Base-by-base conservation (phyloP, 2,113 vertebrate species). In the Struthidea cinerea region DNA sequence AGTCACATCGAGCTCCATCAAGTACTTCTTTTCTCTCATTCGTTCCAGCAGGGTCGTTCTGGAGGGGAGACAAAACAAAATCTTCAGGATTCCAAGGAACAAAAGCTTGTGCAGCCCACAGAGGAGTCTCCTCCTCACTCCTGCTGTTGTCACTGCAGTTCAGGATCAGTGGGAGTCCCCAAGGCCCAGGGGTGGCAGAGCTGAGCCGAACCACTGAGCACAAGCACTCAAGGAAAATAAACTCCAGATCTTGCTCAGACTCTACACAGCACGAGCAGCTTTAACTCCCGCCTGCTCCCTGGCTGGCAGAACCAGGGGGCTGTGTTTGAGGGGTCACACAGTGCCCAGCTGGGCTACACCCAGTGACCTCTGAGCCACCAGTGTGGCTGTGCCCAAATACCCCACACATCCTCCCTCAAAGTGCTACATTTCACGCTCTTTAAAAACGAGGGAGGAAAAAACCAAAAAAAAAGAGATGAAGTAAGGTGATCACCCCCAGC, bases 1-100 rank as follows among this genome's bases (percentile, higher is more conserved):
- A 30, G 96, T 64, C 26, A 9, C 11, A 15, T 99, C 98, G 4
- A 98, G 49, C 4, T 97, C 75, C 82, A 98, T 89, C 89, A 99
- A 52, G 85, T 98, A 89, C 23, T 77, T 91, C 76, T 98, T 90
- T 3, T 13, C 67, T 33, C 95, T 95, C 95, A 99, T 97, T 37
- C 94, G 4, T 4, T 96, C 87, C 47, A 99, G 41, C 10, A 99
- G 23, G 6, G 47, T 21, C 10, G 0, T n/a, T 20, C 98, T 98
- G 70, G 50, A 93, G 9, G 33, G 8, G 46, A 80, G n/a, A 37
- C 20, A 92, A 52, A n/a, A 17, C 41, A 73, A 69, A 83, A 37
- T 1, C 26, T 41, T 90, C 60, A 41, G 1, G 10, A 67, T 81
- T 53, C n/a, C 59, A 67, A 30, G 27, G 76, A 16, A 67, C 30